Percentiles rank a stretch among this genome's conserved stretches.
Conservation (phyloP, 2,888 invertebrate genomes). For the Ochlodes sylvanus region DNA sequence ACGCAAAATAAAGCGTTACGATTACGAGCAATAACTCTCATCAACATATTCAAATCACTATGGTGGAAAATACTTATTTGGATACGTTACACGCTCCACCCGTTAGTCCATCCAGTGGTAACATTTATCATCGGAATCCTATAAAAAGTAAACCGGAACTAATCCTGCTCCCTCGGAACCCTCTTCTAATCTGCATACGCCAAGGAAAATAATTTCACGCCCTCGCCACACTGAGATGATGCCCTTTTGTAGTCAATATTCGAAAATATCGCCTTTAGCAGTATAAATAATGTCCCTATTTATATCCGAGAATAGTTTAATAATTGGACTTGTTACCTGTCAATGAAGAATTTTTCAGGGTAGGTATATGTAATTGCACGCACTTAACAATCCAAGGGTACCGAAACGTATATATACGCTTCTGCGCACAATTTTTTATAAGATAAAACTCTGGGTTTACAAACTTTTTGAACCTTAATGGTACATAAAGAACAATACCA, state of each 20-base stretch:
- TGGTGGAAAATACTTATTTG: conserved; percentile 66
- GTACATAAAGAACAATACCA: too few species aligned
- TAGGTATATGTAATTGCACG: too few species aligned
- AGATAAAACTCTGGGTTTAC: too few species aligned
- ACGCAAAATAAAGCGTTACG: background rate
- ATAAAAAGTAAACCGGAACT: conserved; percentile 83
- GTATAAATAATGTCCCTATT: conserved; percentile 19
- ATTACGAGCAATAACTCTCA: conserved; percentile 49
- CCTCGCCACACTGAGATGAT: conserved; percentile 67
- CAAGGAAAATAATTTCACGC: conserved; percentile 84
- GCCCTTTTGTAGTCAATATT: conserved; percentile 50
- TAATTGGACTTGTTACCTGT: background rate
- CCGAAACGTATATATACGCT: too few species aligned
- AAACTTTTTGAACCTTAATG: too few species aligned
- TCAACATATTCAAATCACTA: conserved; percentile 50
- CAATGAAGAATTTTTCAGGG: too few species aligned
- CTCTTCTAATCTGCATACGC: conserved; percentile 81
- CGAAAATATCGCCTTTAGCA: conserved; percentile 27
- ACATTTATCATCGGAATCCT: conserved; percentile 83
- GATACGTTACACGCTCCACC: conserved; percentile 80
- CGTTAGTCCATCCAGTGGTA: conserved; percentile 70
- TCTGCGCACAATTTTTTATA: too few species aligned
- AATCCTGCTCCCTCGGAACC: conserved; percentile 68
- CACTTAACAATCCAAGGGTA: too few species aligned
- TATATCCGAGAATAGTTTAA: background rate